phyloP scores from a whole-genome alignment of 1,140 invertebrate genomes.

The Brachionus angularis region DNA sequence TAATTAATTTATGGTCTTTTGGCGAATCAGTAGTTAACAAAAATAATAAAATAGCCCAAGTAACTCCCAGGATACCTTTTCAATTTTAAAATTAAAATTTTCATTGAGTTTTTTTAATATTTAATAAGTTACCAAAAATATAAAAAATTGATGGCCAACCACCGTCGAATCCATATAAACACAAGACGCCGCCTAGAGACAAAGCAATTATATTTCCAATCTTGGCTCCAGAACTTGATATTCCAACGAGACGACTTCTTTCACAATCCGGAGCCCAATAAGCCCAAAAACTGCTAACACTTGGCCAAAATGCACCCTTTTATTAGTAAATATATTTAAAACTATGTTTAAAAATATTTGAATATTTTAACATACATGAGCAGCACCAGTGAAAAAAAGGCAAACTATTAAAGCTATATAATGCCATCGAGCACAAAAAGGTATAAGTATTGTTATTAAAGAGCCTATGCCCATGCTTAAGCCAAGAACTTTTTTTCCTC shows the following conservation, averaged over 20 bases:
- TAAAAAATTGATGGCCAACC: slow-evolving; percentile 44
- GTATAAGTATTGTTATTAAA: neutral
- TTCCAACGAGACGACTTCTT: slow-evolving; percentile 49
- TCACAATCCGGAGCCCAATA: slow-evolving; percentile 53
- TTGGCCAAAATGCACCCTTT: slow-evolving; percentile 48
- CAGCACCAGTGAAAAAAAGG: slow-evolving; percentile 25
- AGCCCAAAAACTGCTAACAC: slow-evolving; percentile 49
- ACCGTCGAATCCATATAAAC: slow-evolving; percentile 36
- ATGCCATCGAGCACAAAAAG: slow-evolving; percentile 18
- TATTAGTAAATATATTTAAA: neutral
- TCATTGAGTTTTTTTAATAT: neutral
- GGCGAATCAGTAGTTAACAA: slow-evolving; percentile 80
- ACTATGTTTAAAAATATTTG: neutral
- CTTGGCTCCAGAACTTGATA: slow-evolving; percentile 49
- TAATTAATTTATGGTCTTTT: slow-evolving; percentile 76
- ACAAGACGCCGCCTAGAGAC: slow-evolving; percentile 18
- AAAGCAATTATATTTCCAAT: slow-evolving; percentile 5
- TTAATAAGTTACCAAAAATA: neutral
- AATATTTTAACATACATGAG: slow-evolving; percentile 11
- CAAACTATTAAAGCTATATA: neutral
- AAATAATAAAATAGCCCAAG: slow-evolving; percentile 81
- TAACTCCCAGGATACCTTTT: slow-evolving; percentile 63
- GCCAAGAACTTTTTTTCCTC: slow-evolving; percentile 54
- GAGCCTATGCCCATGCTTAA: slow-evolving; percentile 22
- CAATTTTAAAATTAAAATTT: slow-evolving; percentile 60